Evolutionary conservation across 2,113 vertebrate species (phyloP).

Genomic region (Dasyornis broadbenti): DNA sequence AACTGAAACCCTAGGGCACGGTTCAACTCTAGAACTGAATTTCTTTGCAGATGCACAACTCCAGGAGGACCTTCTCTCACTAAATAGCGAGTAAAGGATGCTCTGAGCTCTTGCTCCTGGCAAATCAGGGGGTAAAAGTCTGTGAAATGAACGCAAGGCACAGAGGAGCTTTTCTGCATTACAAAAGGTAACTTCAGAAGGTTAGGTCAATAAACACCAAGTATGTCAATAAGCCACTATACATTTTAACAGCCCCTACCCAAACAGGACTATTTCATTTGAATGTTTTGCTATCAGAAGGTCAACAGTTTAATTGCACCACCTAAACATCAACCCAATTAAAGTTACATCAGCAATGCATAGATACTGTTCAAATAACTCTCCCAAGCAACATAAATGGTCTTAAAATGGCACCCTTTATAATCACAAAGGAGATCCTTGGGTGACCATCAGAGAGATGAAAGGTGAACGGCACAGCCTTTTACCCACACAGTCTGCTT

Average conservation of each 20-base stretch:
- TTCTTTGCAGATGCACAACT: not conserved
- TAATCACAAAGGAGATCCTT: not conserved
- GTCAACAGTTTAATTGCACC: not conserved
- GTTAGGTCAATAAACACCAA: not conserved
- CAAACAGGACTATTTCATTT: not conserved
- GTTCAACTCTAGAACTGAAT: not conserved
- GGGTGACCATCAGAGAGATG: not conserved
- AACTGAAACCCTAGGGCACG: not conserved
- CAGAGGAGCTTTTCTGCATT: not conserved
- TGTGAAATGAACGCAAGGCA: not conserved
- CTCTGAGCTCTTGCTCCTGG: not conserved
- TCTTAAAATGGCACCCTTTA: not conserved
- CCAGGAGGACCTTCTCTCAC: not conserved
- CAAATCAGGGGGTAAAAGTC: not conserved
- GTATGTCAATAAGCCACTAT: not conserved
- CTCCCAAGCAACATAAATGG: not conserved
- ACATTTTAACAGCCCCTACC: conserved; percentile 15
- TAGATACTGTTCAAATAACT: not conserved
- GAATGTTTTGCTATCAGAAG: not conserved
- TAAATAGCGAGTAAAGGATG: not conserved
- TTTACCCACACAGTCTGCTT: not conserved
- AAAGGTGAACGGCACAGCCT: not conserved
- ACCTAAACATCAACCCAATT: not conserved
- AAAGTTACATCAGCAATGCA: not conserved
- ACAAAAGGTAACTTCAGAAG: not conserved